A percentile compares a stretch with the other conserved stretches of the same genome.
Evolutionary conservation across 2,888 invertebrate genomes (phyloP).

Genomic region (Perithous albicinctus): DNA sequence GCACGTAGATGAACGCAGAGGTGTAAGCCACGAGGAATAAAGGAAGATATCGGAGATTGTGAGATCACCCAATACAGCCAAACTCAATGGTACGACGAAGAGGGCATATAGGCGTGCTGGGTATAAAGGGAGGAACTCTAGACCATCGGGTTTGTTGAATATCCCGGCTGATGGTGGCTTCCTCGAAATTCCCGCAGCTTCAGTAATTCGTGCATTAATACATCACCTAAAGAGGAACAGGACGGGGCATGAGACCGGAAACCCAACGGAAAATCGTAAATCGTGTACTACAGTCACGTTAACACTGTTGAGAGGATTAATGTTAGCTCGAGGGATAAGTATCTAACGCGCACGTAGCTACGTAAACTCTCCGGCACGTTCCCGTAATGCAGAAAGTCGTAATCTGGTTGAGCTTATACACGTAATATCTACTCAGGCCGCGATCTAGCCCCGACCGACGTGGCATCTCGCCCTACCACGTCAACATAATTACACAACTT

Average conservation of each 20-base stretch:
- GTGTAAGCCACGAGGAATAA: constrained; percentile 2
- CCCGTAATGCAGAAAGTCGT: constrained; percentile 45
- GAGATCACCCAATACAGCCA: constrained; percentile 4
- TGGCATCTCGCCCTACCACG: neutral
- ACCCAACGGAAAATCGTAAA: constrained; percentile 47
- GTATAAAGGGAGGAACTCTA: neutral
- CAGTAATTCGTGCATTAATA: constrained; percentile 9
- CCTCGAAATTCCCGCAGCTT: constrained; percentile 7
- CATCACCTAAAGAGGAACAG: constrained; percentile 6
- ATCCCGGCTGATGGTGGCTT: neutral
- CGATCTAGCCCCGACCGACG: neutral
- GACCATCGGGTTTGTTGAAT: constrained; percentile 10
- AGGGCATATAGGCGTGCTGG: neutral
- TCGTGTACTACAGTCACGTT: constrained; percentile 45
- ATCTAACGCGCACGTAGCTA: constrained; percentile 41
- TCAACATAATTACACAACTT: constrained; percentile 17
- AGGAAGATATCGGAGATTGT: constrained; percentile 17
- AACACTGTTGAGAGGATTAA: constrained; percentile 54
- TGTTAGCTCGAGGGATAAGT: constrained; percentile 34
- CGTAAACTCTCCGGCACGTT: constrained; percentile 42
- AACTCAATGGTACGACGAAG: constrained; percentile 17
- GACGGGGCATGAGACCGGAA: neutral
- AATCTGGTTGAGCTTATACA: constrained; percentile 51
- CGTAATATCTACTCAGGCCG: constrained; percentile 32
- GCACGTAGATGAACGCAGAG: neutral